Conservation (phyloP, 2,113 vertebrate species). For the Cottus gobio region DNA sequence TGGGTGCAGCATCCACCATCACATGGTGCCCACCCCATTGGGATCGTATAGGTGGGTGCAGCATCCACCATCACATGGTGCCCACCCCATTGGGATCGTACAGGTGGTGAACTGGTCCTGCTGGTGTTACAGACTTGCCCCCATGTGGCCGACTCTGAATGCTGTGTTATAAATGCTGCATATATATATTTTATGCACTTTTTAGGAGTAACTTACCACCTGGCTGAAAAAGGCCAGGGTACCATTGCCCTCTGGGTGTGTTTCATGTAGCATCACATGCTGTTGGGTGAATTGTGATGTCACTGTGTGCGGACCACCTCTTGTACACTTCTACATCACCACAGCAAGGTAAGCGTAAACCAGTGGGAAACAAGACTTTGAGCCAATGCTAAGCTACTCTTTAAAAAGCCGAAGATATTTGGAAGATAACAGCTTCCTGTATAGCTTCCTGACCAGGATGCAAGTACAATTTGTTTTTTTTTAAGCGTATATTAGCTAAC, state of each 20-base stretch:
- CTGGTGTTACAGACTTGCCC: not conserved
- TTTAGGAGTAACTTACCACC: not conserved
- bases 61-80: constrained; percentile 4
- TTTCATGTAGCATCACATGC: not conserved
- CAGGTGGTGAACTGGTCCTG: too few species aligned
- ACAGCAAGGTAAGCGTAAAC: too few species aligned
- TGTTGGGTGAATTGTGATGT: not conserved
- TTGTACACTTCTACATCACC: not conserved
- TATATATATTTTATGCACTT: too few species aligned
- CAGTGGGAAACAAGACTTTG: not conserved
- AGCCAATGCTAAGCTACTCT: too few species aligned
- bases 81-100: not conserved
- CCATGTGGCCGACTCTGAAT: too few species aligned
- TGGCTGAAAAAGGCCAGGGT: not conserved
- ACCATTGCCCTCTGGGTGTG: not conserved
- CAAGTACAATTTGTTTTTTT: not conserved
- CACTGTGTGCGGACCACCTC: not conserved
- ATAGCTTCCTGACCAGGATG: not conserved
- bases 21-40: too few species aligned
- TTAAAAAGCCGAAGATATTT: not conserved
- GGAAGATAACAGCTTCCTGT: not conserved
- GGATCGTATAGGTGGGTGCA: too few species aligned
- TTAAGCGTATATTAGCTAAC: not conserved
- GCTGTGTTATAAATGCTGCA: too few species aligned
- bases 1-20: too few species aligned